phyloP scores from a whole-genome alignment of 2,113 vertebrate species.

The Tetrax tetrax region DNA sequence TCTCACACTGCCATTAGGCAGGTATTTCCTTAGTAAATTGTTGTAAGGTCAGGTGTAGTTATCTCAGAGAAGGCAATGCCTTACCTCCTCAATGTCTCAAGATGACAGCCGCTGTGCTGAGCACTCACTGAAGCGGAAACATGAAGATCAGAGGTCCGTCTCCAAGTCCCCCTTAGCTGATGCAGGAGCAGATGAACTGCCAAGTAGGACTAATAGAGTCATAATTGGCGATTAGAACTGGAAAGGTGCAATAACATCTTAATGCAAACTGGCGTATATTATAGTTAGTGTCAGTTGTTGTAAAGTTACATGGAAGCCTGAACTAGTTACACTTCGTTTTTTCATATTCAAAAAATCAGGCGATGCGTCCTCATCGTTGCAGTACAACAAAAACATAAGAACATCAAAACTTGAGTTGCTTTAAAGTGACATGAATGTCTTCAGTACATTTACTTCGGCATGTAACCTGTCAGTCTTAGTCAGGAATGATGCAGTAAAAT shows the following conservation, averaged over 20 bases:
- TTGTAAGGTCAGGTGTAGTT: conserved; percentile 89
- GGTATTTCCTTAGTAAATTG: conserved; percentile 85
- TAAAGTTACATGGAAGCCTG: conserved; percentile 25
- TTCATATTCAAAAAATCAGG: conserved; percentile 29
- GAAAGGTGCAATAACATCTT: conserved; percentile 84
- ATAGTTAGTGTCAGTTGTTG: conserved; percentile 74
- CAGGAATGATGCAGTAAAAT: neutral
- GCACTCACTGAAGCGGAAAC: conserved; percentile 82
- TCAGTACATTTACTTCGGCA: neutral
- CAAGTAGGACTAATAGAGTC: conserved; percentile 95
- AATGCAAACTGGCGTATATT: conserved; percentile 78
- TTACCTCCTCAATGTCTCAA: conserved; percentile 72
- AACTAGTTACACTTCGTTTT: conserved; percentile 19
- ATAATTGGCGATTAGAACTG: conserved; percentile 97
- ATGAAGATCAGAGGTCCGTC: conserved; percentile 84
- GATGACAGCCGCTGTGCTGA: conserved; percentile 83
- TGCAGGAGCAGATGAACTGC: conserved; percentile 93
- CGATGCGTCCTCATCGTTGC: neutral
- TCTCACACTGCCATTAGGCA: conserved; percentile 79
- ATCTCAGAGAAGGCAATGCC: conserved; percentile 75
- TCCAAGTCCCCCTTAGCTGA: conserved; percentile 80
- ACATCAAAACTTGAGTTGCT: conserved; percentile 10
- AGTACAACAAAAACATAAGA: neutral
- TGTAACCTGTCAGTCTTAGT: conserved; percentile 34
- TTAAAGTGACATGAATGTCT: conserved; percentile 45